Conservation (phyloP, 2,113 vertebrate genomes). For the Strix uralensis region DNA sequence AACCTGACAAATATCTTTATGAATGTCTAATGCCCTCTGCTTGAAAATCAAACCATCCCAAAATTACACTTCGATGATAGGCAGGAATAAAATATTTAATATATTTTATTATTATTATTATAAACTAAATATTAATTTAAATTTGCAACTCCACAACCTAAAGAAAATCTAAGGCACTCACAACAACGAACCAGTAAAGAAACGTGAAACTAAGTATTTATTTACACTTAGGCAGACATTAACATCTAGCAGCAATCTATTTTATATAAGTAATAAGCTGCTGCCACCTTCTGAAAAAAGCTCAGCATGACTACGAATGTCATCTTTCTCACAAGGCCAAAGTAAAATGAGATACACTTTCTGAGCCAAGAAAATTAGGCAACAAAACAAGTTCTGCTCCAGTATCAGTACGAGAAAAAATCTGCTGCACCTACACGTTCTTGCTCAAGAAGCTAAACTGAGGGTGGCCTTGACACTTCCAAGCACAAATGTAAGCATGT, state of each 20-base stretch:
- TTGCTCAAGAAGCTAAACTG: neutral
- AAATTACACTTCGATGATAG: neutral
- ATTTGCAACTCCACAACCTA: neutral
- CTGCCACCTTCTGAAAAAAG: conserved; percentile 68
- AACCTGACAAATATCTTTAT: neutral
- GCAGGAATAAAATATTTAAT: neutral
- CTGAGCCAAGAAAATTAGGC: neutral
- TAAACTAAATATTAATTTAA: neutral
- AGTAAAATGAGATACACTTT: rapidly evolving
- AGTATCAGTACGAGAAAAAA: neutral
- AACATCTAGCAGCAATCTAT: neutral
- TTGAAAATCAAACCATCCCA: neutral
- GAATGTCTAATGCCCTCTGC: neutral
- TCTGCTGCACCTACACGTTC: neutral
- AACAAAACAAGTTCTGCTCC: neutral
- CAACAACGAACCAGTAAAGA: neutral
- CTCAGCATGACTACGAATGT: neutral
- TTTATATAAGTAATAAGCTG: conserved; percentile 20
- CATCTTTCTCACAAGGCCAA: neutral
- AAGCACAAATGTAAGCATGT: neutral
- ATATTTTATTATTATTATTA: neutral
- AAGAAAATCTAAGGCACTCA: neutral
- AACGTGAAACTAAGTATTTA: neutral
- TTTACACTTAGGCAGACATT: neutral
- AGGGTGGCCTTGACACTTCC: neutral